Conservation (phyloP, 2,113 vertebrate genomes). For the Hypocryptadius cinnamomeus region DNA sequence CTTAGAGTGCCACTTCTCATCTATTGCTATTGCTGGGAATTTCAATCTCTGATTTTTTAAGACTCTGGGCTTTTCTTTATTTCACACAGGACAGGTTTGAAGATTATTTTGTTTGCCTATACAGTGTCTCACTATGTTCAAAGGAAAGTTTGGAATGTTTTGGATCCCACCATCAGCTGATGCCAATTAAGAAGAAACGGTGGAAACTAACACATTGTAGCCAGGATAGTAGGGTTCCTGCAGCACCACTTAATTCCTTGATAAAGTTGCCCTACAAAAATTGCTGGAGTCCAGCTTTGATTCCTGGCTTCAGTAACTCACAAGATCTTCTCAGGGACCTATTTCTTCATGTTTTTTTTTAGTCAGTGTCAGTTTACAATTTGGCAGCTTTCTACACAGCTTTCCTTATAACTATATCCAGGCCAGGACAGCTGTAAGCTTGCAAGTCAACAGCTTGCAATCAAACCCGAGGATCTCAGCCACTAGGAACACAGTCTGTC, state of each 20-base stretch:
- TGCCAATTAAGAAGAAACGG: not conserved
- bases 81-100: not conserved
- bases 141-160: not conserved
- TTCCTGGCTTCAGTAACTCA: not conserved
- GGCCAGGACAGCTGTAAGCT: not conserved
- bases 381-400: not conserved
- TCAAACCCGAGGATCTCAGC: not conserved
- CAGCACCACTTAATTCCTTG: not conserved
- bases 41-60: not conserved
- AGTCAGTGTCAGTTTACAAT: not conserved
- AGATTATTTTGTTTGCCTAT: not conserved
- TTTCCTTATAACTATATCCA: not conserved
- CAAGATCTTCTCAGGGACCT: not conserved
- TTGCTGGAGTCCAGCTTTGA: not conserved
- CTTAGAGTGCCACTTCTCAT: not conserved
- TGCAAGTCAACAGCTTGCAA: conserved; percentile 16
- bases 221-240: not conserved
- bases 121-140: not conserved
- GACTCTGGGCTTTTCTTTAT: not conserved
- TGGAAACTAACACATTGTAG: not conserved
- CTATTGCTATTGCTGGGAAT: not conserved
- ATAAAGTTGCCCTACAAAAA: not conserved
- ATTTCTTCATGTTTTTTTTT: not conserved
- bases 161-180: not conserved
- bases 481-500: not conserved